A percentile compares a stretch with the other conserved stretches of the same genome.
Evolutionary conservation across 2,113 vertebrate species (phyloP).

Genomic region (Semicossyphus pulcher): DNA sequence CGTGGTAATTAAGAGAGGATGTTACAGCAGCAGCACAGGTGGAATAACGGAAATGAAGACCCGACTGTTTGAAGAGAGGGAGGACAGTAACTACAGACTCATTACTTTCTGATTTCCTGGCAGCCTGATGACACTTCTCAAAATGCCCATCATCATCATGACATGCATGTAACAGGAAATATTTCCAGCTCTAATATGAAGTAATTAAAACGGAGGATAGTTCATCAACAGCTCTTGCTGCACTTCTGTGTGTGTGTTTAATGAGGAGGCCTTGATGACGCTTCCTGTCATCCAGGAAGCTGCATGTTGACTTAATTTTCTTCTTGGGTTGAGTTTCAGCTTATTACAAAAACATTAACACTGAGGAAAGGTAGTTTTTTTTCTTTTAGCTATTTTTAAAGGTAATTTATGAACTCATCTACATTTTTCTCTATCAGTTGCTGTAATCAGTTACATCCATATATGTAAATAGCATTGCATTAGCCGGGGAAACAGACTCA

Average conservation of each 20-base stretch:
- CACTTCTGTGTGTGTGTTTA: too few relatives aligned
- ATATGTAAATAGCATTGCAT: too few relatives aligned
- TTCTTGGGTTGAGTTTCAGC: background rate
- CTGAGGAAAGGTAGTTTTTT: too few relatives aligned
- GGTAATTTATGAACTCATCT: too few relatives aligned
- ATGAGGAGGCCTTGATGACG: too few relatives aligned
- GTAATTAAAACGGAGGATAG: slow-evolving; percentile 25
- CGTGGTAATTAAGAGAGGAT: slow-evolving; percentile 52
- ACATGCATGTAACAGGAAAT: slow-evolving; percentile 34
- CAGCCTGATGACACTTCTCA: slow-evolving; percentile 37
- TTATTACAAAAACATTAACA: too few relatives aligned
- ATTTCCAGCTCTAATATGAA: slow-evolving; percentile 17
- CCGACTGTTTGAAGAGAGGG: slow-evolving; percentile 28
- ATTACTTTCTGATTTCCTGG: slow-evolving; percentile 56
- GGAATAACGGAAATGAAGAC: slow-evolving; percentile 53
- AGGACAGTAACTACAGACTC: slow-evolving; percentile 8
- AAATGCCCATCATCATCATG: slow-evolving; percentile 20
- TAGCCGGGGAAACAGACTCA: too few relatives aligned
- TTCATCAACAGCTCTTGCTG: background rate
- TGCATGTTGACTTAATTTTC: background rate
- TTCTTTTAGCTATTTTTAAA: too few relatives aligned
- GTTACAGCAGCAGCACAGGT: slow-evolving; percentile 41
- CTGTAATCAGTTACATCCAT: too few relatives aligned
- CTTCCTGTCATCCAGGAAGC: background rate
- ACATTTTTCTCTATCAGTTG: too few relatives aligned